phyloP scores from a whole-genome alignment of 2,797 vertebrate genomes.

The Glossophaga mutica region DNA sequence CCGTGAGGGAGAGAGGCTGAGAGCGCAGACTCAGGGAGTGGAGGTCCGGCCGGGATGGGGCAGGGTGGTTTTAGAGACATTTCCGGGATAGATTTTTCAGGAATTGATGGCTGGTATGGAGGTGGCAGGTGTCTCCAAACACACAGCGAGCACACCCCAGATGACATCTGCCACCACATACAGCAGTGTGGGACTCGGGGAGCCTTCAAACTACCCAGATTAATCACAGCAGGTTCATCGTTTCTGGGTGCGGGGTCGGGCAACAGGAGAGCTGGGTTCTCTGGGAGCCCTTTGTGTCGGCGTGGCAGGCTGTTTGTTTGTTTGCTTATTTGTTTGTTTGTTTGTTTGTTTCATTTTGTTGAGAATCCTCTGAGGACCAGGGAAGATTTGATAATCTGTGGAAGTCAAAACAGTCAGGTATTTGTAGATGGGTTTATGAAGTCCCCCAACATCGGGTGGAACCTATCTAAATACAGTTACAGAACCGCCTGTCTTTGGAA shows the following conservation, averaged over 20 bases:
- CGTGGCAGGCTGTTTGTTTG: background rate
- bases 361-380: background rate
- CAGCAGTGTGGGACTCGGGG: background rate
- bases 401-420: background rate
- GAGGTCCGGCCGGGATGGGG: rapidly evolving
- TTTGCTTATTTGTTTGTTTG: too few relatives aligned
- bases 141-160: rapidly evolving
- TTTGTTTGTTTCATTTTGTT: background rate
- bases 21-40: rapidly evolving
- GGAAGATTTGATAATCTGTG: background rate
- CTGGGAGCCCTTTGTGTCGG: background rate
- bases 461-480: background rate
- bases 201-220: background rate
- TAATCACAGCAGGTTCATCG: background rate
- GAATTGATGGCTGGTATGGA: rapidly evolving
- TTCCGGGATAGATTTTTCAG: background rate
- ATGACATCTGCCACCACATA: background rate
- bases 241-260: background rate
- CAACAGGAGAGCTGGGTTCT: background rate
- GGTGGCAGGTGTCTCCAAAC: background rate
- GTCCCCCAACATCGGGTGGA: background rate
- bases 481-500: background rate
- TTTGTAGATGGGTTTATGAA: background rate
- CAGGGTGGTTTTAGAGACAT: rapidly evolving
- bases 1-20: background rate